Evolutionary conservation across 2,888 invertebrate genomes (phyloP).

Genomic region (Microdon myrmicae): DNA sequence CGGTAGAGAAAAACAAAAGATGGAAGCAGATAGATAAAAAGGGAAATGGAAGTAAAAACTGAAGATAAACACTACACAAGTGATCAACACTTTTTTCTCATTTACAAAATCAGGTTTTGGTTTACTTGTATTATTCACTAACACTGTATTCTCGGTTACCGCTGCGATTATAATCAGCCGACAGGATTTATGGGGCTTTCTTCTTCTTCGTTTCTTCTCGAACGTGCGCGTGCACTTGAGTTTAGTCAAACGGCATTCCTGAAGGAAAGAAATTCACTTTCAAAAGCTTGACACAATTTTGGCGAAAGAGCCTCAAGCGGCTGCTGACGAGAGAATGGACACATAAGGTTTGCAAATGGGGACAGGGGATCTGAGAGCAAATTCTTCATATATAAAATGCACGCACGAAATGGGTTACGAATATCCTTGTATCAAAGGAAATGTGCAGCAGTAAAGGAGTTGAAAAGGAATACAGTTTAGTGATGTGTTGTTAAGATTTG

Average conservation of each 20-base stretch:
- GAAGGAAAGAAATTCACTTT: slow-evolving; percentile 49
- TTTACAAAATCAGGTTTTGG: slow-evolving; percentile 24
- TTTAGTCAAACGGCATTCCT: slow-evolving; percentile 28
- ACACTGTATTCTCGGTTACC: not conserved
- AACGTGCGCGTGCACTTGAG: slow-evolving; percentile 36
- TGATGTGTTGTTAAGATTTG: no score
- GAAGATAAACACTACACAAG: not conserved
- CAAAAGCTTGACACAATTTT: slow-evolving; percentile 50
- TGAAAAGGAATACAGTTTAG: no score
- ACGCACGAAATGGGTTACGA: no score
- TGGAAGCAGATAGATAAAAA: no score
- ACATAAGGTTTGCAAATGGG: no score
- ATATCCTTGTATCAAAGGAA: no score
- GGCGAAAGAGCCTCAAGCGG: slow-evolving; percentile 29
- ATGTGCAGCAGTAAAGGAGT: no score
- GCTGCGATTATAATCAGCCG: slow-evolving; percentile 1
- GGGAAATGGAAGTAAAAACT: not conserved
- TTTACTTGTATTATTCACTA: slow-evolving; percentile 15
- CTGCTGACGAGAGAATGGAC: slow-evolving; percentile 8
- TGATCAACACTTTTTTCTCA: slow-evolving; percentile 1
- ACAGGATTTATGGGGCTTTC: not conserved
- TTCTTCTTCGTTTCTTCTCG: slow-evolving; percentile 4
- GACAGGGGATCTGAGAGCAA: no score
- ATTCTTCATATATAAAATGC: no score
- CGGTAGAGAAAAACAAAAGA: no score